Conservation (phyloP, 2,888 invertebrate genomes). For the Cynaeus angustus region DNA sequence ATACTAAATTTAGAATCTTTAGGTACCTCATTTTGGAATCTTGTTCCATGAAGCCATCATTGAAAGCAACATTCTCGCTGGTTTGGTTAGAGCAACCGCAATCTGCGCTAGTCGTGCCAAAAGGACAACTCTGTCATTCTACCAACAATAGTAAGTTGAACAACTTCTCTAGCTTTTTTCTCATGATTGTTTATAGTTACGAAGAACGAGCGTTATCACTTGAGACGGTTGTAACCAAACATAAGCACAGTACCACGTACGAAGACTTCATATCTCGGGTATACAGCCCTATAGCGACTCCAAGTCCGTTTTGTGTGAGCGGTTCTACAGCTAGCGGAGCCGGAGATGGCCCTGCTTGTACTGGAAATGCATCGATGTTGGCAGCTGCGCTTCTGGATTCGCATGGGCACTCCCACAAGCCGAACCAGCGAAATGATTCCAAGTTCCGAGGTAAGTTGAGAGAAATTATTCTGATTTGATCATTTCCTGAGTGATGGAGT, state of each 20-base stretch:
- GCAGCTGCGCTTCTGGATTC: constrained; percentile 77
- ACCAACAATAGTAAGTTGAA: constrained; percentile 89
- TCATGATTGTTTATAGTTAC: constrained; percentile 77
- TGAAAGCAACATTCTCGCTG: constrained; percentile 83
- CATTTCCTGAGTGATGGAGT: too few relatives aligned
- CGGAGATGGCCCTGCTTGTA: constrained; percentile 62
- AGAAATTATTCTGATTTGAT: too few relatives aligned
- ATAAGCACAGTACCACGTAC: constrained; percentile 91
- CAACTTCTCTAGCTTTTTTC: constrained; percentile 26
- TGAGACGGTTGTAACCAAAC: constrained; percentile 88
- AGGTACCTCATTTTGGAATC: constrained; percentile 96
- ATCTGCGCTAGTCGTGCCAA: constrained; percentile 94
- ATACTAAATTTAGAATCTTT: constrained; percentile 51
- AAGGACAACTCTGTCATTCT: constrained; percentile 90
- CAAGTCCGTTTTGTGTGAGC: constrained; percentile 70
- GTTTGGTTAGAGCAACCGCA: constrained; percentile 91
- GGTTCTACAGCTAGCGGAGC: constrained; percentile 57
- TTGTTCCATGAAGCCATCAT: constrained; percentile 94
- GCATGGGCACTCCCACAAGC: constrained; percentile 69
- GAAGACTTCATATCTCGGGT: constrained; percentile 88
- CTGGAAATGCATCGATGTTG: constrained; percentile 72
- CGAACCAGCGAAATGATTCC: constrained; percentile 63
- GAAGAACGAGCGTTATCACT: constrained; percentile 91
- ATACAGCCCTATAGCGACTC: constrained; percentile 79
- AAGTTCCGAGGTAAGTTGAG: constrained; percentile 66